These are phyloP conservation scores for Metellina segmentata DNA, from an alignment of 2,888 invertebrate species.

Conservation along the genomic window DNA sequence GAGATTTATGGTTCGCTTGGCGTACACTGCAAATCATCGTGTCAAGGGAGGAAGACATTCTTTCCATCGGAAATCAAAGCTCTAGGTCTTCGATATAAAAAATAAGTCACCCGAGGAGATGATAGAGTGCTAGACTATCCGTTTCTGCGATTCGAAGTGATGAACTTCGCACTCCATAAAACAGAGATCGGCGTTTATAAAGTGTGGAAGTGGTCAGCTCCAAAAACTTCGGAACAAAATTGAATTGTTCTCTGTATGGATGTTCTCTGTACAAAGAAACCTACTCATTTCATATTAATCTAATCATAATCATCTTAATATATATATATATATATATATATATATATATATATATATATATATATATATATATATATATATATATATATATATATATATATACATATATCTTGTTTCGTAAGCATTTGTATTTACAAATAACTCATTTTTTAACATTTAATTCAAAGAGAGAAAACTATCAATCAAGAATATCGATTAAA, in stretches of 20 bases:
- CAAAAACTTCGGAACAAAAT: too few species aligned
- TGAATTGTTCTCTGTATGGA: too few species aligned
- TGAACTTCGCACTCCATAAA: not conserved
- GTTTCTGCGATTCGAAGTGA: slow-evolving; percentile 2
- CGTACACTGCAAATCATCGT: slow-evolving; percentile 22
- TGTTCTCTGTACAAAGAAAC: too few species aligned
- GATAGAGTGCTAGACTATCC: slow-evolving; percentile 27
- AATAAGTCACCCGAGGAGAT: not conserved
- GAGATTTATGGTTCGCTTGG: slow-evolving; percentile 36
- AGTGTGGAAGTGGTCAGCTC: not conserved
- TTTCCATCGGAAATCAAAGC: slow-evolving; percentile 29
- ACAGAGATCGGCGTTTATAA: not conserved
- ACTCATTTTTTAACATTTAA: too few species aligned
- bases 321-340: slow-evolving; percentile 7
- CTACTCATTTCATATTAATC: not conserved
- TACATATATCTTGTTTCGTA: too few species aligned
- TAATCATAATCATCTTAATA: too few species aligned
- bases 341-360: slow-evolving; percentile 7
- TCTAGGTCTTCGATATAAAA: not conserved
- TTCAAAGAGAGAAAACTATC: too few species aligned
- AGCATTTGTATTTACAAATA: too few species aligned
- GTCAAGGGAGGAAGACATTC: slow-evolving; percentile 18
- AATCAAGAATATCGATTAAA: too few species aligned
- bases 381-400: slow-evolving; percentile 7
- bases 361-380: slow-evolving; percentile 4